Evolutionary conservation across 2,113 vertebrate species (phyloP).

Genomic region (Tyto alba): DNA sequence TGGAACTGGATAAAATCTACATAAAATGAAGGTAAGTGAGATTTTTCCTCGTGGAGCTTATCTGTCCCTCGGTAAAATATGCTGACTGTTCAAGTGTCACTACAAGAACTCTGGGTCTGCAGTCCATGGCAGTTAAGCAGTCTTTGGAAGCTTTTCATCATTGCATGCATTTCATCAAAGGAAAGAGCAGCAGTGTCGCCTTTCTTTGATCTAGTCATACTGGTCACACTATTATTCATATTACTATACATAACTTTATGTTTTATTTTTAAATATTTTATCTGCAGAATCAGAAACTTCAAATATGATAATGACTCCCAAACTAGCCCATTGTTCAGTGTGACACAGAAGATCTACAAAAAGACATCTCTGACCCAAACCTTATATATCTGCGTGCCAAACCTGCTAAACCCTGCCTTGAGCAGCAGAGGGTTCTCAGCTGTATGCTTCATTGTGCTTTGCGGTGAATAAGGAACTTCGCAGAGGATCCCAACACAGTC

Average conservation of each 20-base stretch:
- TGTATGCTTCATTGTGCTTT: accelerated
- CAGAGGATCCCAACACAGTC: background rate
- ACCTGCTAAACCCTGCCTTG: background rate
- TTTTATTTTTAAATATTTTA: background rate
- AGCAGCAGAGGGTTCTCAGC: background rate
- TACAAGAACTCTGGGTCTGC: background rate
- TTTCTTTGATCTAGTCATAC: background rate
- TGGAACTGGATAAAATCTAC: background rate
- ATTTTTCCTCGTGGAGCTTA: background rate
- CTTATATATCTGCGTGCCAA: background rate
- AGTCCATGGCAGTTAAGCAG: background rate
- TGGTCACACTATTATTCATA: background rate
- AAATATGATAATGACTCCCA: background rate
- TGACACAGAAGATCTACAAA: background rate
- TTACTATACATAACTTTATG: background rate
- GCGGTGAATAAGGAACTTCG: accelerated
- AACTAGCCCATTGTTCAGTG: background rate
- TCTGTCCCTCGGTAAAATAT: background rate
- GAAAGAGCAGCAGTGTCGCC: background rate
- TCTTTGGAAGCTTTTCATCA: background rate
- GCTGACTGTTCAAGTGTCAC: background rate
- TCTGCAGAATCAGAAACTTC: background rate
- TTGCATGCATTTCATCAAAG: background rate
- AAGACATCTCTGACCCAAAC: background rate
- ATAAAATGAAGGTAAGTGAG: background rate